These are phyloP conservation scores for Nebria salina DNA, from an alignment of 2,888 invertebrate species.

Conservation along the genomic window DNA sequence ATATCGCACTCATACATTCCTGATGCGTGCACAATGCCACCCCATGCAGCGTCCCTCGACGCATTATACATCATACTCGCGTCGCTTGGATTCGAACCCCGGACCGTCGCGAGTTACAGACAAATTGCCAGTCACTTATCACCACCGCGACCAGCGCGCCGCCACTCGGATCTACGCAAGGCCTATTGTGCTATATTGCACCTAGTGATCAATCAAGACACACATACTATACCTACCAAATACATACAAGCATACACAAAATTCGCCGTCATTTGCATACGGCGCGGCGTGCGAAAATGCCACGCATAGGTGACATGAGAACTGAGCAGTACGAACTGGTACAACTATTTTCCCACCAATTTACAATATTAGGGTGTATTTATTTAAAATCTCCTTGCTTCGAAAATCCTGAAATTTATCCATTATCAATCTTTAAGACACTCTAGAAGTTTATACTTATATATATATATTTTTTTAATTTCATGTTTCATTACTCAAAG, in stretches of 20 bases:
- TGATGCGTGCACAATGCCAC: slow-evolving; percentile 57
- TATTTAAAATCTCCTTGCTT: too few species aligned
- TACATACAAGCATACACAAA: neutral
- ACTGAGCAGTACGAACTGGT: neutral
- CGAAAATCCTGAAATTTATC: too few species aligned
- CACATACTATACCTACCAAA: neutral
- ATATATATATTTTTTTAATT: too few species aligned
- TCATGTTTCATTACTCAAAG: neutral
- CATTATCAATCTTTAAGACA: too few species aligned
- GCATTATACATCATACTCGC: slow-evolving; percentile 51
- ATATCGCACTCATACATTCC: slow-evolving; percentile 57
- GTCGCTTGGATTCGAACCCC: slow-evolving; percentile 41
- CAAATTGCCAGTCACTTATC: slow-evolving; percentile 45
- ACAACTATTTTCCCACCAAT: neutral
- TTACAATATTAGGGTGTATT: neutral
- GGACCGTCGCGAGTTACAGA: slow-evolving; percentile 26
- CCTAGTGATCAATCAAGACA: slow-evolving; percentile 48
- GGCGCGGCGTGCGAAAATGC: slow-evolving; percentile 18
- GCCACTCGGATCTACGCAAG: slow-evolving; percentile 18
- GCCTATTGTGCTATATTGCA: slow-evolving; percentile 55
- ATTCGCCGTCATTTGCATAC: slow-evolving; percentile 35
- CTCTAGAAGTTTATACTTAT: too few species aligned
- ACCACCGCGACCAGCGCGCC: slow-evolving; percentile 33
- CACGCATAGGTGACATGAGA: slow-evolving; percentile 10
- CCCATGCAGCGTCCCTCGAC: slow-evolving; percentile 53